These are phyloP conservation scores for Spinus pinus DNA, from an alignment of 2,797 vertebrate genomes.

Conservation along the genomic window DNA sequence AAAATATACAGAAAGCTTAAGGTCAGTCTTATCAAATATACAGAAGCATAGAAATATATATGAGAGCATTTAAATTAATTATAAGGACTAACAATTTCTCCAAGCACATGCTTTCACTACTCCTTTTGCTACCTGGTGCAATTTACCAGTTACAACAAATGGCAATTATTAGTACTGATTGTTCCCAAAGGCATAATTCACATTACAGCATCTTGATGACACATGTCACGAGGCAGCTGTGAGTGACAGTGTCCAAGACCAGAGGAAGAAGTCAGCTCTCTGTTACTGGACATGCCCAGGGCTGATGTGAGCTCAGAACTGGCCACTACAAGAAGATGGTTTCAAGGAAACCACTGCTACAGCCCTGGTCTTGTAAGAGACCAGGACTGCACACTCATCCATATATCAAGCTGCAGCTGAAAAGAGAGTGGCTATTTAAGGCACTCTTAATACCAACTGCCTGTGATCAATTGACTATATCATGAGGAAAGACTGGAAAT, in stretches of 20 bases:
- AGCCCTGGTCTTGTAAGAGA: neutral
- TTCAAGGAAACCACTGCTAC: neutral
- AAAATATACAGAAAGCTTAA: neutral
- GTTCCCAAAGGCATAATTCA: neutral
- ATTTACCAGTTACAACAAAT: neutral
- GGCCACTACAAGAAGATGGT: neutral
- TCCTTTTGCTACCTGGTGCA: neutral
- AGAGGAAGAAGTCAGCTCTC: neutral
- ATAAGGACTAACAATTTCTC: neutral
- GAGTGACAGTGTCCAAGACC: fast-evolving
- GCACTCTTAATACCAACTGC: neutral
- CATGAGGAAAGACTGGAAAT: neutral
- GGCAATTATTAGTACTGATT: neutral
- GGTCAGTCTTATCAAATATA: neutral
- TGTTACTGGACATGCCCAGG: neutral
- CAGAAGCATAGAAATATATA: neutral
- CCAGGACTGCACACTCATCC: neutral
- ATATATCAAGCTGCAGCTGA: neutral
- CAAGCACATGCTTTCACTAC: neutral
- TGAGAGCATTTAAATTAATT: neutral
- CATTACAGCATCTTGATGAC: neutral
- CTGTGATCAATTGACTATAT: neutral
- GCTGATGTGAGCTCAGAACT: neutral
- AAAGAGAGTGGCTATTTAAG: neutral
- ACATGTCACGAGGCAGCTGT: neutral